Evolutionary conservation across 2,888 invertebrate genomes (phyloP).

Genomic region (Scaptomyza caliginosa): DNA sequence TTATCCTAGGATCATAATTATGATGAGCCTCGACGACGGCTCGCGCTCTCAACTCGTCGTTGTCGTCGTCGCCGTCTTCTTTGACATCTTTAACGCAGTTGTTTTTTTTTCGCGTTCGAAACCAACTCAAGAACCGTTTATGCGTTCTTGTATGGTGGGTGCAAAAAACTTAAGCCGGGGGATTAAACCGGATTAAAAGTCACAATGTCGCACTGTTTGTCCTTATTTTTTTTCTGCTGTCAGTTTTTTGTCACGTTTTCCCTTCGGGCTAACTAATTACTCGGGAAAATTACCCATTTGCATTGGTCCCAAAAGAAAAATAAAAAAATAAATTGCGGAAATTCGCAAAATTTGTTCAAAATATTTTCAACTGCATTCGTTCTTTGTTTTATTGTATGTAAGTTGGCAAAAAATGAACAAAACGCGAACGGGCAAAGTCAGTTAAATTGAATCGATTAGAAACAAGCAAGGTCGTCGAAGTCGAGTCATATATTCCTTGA

Average conservation of each 20-base stretch:
- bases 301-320: constrained; percentile 21
- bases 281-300: constrained; percentile 74
- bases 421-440: constrained; percentile 54
- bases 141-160: constrained; percentile 24
- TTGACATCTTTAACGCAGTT: constrained; percentile 1
- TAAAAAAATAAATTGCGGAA: constrained; percentile 39
- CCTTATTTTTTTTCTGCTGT: constrained; percentile 48
- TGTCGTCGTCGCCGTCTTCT: background rate
- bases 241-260: constrained; percentile 52
- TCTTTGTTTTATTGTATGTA: constrained; percentile 35
- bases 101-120: constrained; percentile 15
- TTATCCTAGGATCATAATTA: constrained; percentile 79
- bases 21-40: constrained; percentile 58
- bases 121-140: constrained; percentile 31
- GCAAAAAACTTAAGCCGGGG: constrained; percentile 79
- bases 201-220: constrained; percentile 59
- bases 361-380: constrained; percentile 17
- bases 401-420: constrained; percentile 14
- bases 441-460: constrained; percentile 80
- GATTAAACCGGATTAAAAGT: constrained; percentile 78
- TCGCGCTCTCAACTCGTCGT: constrained; percentile 33
- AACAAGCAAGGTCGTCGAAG: constrained; percentile 37
- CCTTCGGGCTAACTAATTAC: constrained; percentile 73
- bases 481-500: constrained; percentile 44
- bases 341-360: constrained; percentile 66